Conservation (phyloP, 2,797 vertebrate species). For the Mormyrops boulengeri region DNA sequence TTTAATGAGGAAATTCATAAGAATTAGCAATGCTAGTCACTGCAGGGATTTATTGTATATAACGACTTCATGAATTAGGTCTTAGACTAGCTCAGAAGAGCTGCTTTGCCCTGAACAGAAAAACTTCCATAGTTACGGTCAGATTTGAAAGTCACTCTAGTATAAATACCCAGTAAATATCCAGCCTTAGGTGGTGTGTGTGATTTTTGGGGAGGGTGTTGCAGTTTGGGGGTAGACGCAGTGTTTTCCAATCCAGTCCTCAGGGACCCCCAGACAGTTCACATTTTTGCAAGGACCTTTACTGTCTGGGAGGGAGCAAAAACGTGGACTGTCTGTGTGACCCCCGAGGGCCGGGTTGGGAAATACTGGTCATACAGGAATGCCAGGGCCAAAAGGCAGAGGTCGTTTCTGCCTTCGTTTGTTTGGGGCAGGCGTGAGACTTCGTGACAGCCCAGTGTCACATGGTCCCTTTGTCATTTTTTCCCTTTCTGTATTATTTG, state of each 20-base stretch:
- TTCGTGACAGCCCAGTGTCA: background rate
- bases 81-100: background rate
- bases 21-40: background rate
- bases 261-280: background rate
- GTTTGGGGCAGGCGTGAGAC: background rate
- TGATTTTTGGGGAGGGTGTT: background rate
- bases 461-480: background rate
- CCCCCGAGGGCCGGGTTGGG: background rate
- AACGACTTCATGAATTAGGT: background rate
- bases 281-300: background rate
- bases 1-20: background rate
- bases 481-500: background rate
- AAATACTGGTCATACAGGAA: background rate
- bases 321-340: background rate
- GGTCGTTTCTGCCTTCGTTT: background rate
- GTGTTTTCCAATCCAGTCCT: background rate
- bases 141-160: background rate
- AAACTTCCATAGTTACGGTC: background rate
- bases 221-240: background rate
- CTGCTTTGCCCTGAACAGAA: background rate
- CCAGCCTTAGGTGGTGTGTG: background rate
- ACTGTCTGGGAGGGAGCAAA: background rate
- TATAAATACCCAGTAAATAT: background rate
- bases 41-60: background rate
- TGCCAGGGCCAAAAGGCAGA: background rate